A percentile compares a stretch with the other conserved stretches of the same genome.
Conservation (phyloP, 1,140 invertebrate species). For the Ditylenchus dipsaci region DNA sequence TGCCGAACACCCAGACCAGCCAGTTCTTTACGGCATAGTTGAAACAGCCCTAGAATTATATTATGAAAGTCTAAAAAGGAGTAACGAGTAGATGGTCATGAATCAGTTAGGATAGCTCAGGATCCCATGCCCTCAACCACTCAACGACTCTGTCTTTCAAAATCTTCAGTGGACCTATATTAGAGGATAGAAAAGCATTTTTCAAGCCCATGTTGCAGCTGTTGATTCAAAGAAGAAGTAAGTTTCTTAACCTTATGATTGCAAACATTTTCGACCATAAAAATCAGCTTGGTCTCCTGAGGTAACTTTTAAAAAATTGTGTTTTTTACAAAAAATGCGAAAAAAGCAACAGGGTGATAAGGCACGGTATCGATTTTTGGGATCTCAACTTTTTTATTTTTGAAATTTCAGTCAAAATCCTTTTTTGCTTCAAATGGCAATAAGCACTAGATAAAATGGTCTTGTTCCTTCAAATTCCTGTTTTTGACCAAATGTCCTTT, state of each 20-base stretch:
- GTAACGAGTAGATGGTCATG: not conserved
- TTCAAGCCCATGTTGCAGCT: slow-evolving; percentile 54
- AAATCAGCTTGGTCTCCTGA: too few species aligned
- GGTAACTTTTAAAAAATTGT: slow-evolving; percentile 2
- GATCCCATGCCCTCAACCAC: not conserved
- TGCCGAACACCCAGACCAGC: not conserved
- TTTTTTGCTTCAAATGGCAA: too few species aligned
- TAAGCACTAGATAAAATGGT: too few species aligned
- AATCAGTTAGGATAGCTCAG: not conserved
- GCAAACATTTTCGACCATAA: slow-evolving; percentile 10
- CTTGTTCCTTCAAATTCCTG: too few species aligned
- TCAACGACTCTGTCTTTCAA: not conserved
- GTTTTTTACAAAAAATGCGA: not conserved
- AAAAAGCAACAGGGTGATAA: too few species aligned
- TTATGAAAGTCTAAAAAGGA: not conserved
- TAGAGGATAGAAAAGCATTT: slow-evolving; percentile 55
- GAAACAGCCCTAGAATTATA: not conserved
- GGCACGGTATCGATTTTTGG: too few species aligned
- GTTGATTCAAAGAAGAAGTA: slow-evolving; percentile 48
- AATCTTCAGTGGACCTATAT: slow-evolving; percentile 29
- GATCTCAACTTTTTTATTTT: too few species aligned
- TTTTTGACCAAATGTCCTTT: too few species aligned
- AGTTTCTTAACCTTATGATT: not conserved
- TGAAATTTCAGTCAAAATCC: too few species aligned
- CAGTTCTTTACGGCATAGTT: not conserved